A percentile compares a stretch with the other conserved stretches of the same genome.
Conservation (phyloP, 2,888 invertebrate genomes). For the Lacanobia oleracea region DNA sequence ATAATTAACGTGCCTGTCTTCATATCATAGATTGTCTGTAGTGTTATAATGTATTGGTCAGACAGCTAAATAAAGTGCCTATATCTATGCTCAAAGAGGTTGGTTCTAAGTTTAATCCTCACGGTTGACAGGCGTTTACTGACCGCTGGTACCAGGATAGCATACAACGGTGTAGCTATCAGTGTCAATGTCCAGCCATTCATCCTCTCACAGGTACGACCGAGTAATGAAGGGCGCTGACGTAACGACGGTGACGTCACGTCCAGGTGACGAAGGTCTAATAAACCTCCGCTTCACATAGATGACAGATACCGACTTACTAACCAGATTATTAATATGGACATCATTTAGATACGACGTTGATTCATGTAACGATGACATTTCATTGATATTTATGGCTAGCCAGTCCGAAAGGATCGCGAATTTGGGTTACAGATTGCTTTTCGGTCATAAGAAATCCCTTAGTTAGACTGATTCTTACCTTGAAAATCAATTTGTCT, state of each 20-base stretch:
- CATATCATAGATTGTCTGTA: too few species aligned
- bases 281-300: constrained; percentile 16
- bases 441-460: background rate
- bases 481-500: background rate
- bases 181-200: background rate
- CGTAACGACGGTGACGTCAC: constrained; percentile 33
- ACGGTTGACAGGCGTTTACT: background rate
- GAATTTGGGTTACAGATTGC: background rate
- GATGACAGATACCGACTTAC: constrained; percentile 1
- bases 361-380: constrained; percentile 1
- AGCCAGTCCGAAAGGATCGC: background rate
- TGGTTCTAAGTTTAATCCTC: background rate
- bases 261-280: constrained; percentile 47
- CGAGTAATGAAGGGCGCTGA: constrained; percentile 27
- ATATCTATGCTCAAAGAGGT: too few species aligned
- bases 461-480: background rate
- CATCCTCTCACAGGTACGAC: background rate
- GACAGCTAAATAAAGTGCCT: too few species aligned
- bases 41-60: background rate
- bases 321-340: constrained; percentile 10
- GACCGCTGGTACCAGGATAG: background rate
- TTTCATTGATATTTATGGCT: background rate
- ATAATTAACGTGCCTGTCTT: background rate
- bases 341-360: background rate
- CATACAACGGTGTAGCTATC: background rate